phyloP scores from a whole-genome alignment of 2,113 vertebrate genomes.

The Sorex araneus region DNA sequence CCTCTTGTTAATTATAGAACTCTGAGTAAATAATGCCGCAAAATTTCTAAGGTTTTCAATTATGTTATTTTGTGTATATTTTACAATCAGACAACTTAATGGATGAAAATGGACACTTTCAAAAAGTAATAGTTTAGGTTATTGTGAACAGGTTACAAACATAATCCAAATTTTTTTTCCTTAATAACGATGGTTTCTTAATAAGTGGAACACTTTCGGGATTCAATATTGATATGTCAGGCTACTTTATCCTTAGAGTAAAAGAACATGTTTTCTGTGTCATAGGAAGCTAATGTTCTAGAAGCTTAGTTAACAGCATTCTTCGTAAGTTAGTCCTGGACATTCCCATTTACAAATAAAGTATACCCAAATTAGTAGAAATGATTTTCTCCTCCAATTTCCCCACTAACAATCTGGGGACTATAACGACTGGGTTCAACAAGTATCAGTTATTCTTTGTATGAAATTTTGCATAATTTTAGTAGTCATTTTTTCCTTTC shows the following conservation, averaged over 20 bases:
- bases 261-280: background rate
- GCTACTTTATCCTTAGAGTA: no score
- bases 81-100: conserved; percentile 20
- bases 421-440: conserved; percentile 28
- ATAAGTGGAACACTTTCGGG: background rate
- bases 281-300: background rate
- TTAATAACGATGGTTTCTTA: background rate
- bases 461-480: conserved; percentile 1
- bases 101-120: background rate
- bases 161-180: no score
- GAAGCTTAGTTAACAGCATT: conserved; percentile 38
- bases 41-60: conserved; percentile 39
- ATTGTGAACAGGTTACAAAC: background rate
- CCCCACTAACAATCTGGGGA: background rate
- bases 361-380: background rate
- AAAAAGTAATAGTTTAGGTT: background rate
- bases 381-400: background rate
- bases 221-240: background rate
- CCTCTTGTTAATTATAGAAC: conserved; percentile 50
- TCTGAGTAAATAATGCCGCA: background rate
- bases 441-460: conserved; percentile 52
- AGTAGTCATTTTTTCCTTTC: conserved; percentile 8
- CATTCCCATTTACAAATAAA: conserved; percentile 8
- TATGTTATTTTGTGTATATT: conserved; percentile 21
- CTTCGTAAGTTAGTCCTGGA: conserved; percentile 5